Percentiles rank a stretch among this genome's conserved stretches.
Evolutionary conservation across 2,888 invertebrate genomes (phyloP).

Genomic region (Acrocyrtus sp.): DNA sequence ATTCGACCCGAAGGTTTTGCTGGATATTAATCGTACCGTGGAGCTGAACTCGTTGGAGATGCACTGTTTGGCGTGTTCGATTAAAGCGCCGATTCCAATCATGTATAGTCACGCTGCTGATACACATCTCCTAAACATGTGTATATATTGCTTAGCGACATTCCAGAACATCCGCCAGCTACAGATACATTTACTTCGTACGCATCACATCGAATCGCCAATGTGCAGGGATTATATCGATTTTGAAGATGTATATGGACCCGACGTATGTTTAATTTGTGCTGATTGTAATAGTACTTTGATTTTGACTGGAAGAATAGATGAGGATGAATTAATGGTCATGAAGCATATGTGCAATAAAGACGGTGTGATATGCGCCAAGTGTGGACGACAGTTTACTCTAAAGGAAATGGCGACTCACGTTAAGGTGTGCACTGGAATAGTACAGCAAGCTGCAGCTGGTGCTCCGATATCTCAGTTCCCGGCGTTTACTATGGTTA

Average conservation of each 20-base stretch:
- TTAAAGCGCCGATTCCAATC: slow-evolving; percentile 11
- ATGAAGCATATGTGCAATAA: background rate
- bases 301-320: background rate
- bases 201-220: slow-evolving; percentile 80
- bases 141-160: slow-evolving; percentile 84
- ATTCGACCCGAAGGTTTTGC: too few relatives aligned
- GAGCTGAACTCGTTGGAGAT: slow-evolving; percentile 6
- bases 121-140: slow-evolving; percentile 82
- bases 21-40: too few relatives aligned
- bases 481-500: slow-evolving; percentile 14
- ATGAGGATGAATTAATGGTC: background rate
- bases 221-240: slow-evolving; percentile 76
- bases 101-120: slow-evolving; percentile 77
- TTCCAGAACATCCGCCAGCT: slow-evolving; percentile 83
- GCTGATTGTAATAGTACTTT: slow-evolving; percentile 23
- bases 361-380: slow-evolving; percentile 45
- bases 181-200: slow-evolving; percentile 79
- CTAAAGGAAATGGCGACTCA: slow-evolving; percentile 22
- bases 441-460: background rate
- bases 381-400: slow-evolving; percentile 50
- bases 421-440: slow-evolving; percentile 1
- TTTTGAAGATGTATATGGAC: slow-evolving; percentile 69
- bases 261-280: slow-evolving; percentile 23
- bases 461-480: background rate
- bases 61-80: slow-evolving; percentile 24